Evolutionary conservation across 2,888 invertebrate genomes (phyloP).

Genomic region (Xylocampa areola): DNA sequence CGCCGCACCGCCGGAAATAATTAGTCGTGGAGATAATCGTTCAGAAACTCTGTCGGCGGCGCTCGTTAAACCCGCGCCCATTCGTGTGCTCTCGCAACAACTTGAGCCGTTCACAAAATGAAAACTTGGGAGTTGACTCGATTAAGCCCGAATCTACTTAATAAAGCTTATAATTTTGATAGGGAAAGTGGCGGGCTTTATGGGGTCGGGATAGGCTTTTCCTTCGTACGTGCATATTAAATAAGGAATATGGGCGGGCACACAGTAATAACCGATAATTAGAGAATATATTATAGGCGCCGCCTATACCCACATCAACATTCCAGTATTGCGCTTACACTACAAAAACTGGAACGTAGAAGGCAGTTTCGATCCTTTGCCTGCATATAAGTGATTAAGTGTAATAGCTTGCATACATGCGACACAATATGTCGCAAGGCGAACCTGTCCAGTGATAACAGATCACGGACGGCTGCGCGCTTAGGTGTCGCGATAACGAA

Average conservation of each 20-base stretch:
- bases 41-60: conserved; percentile 62
- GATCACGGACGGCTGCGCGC: conserved; percentile 70
- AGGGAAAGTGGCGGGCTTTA: conserved; percentile 41
- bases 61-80: conserved; percentile 61
- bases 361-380: conserved; percentile 40
- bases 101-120: conserved; percentile 58
- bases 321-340: conserved; percentile 23
- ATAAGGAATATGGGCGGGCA: conserved; percentile 26
- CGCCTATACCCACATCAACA: conserved; percentile 17
- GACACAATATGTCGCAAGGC: conserved; percentile 73
- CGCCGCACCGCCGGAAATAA: conserved; percentile 72
- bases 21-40: conserved; percentile 79
- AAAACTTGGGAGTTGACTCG: conserved; percentile 58
- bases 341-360: conserved; percentile 30
- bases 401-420: conserved; percentile 65
- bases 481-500: conserved; percentile 59
- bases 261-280: conserved; percentile 27
- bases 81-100: conserved; percentile 57
- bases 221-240: conserved; percentile 17
- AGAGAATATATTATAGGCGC: conserved; percentile 9
- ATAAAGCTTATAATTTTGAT: conserved; percentile 57
- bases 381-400: conserved; percentile 59
- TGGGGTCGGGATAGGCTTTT: conserved; percentile 23
- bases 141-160: conserved; percentile 51
- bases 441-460: conserved; percentile 75